Base-by-base conservation (phyloP, 2,888 invertebrate genomes). In the Pinctada fucata region DNA sequence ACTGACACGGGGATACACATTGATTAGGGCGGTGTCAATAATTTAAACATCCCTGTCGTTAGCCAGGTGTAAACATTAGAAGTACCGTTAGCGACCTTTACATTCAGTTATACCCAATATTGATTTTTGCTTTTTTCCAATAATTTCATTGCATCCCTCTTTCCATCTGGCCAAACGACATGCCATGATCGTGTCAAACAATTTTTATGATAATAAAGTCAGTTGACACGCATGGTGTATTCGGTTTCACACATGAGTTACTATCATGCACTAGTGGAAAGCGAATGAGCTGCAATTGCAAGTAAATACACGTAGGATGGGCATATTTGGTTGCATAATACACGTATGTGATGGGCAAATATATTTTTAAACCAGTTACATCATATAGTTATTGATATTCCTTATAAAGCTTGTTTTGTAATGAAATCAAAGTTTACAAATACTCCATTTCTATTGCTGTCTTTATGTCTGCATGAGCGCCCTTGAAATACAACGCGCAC, bases 141-240 rank as follows among this genome's bases (percentile, higher is more conserved):
- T 13, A 31, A 72, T 10, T 10, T 58, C 58, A 13, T 10, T 6
- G 6, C 6, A 45, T 13, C 16, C 52, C 52, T 47, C 58, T 10
- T 72, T 50, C 52, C 73, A 66, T 13, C 73, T 73, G 48, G 31
- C 49, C 64, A 51, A 73, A 65, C 67, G 69, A 31, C 75, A 75
- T 75, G 75, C 69, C 75, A 75, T 16, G n/a, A 52, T 49, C 68
- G 51, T 75, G 75, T 58, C 75, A 75, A 75, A 75, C 49, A n/a
- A 48, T 58, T 58, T 69, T 69, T 68, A 50, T 51, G 67, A 63
- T 47, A 75, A 75, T 69, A 63, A 69, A 69, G 69, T 49, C 75
- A 69, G 68, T 63, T 75, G 75, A 75, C 75, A 75, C 75, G 74
- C 74, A 66, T 51, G 16, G n/a, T 63, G 63, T 58, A 58, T 58